Evolutionary conservation across 1,140 invertebrate genomes (phyloP), one percentile per base, ranked within the genome.

Genomic region (Oncopodura yosiiana): DNA sequence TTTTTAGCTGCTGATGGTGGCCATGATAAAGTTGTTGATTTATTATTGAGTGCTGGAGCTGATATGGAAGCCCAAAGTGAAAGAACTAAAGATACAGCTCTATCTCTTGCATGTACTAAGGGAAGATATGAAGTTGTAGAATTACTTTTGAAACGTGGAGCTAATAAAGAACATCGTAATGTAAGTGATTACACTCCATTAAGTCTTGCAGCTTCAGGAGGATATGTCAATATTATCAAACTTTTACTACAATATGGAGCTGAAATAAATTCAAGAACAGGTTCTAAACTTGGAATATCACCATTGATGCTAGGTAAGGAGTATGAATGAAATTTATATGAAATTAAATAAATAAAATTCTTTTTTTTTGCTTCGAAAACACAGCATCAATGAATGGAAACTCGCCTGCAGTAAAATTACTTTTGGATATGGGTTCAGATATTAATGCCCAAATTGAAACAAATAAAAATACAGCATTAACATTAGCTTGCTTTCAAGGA

Each of bases 371-470:
- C n/a, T n/a, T n/a, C n/a, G n/a, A n/a, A n/a, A n/a, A n/a, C n/a
- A n/a, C n/a, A n/a, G 94, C 96, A 19, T 93, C 96, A 6, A 99
- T 99, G 95, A 99, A 99, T 80, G 95, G 95, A 0, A 95, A 99
- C 73, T 91, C 90, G 73, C 83, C 84, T 49, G 86, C 87, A 44
- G 87, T 89, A 12, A 84, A 86, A 66, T 73, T 99, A 43, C 75
- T 99, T 16, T 73, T 99, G 44, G 94, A 99, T 69, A 94, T 91
- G 82, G 94, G 94, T 49, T 94, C 91, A 69, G 96, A 99, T 71
- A 99, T 99, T 57, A 99, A 99, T 77, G 94, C 95, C 48, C 91
- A 98, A 77, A 99, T 99, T 65, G 96, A 99, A 73, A 99, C 96
- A 3, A 99, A 99, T 72, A 76, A 94, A 38, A 99, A 99, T 71